Evolutionary conservation across 1,140 invertebrate species (phyloP), one percentile per base, ranked within the genome.

Genomic region (Cydia amplana): DNA sequence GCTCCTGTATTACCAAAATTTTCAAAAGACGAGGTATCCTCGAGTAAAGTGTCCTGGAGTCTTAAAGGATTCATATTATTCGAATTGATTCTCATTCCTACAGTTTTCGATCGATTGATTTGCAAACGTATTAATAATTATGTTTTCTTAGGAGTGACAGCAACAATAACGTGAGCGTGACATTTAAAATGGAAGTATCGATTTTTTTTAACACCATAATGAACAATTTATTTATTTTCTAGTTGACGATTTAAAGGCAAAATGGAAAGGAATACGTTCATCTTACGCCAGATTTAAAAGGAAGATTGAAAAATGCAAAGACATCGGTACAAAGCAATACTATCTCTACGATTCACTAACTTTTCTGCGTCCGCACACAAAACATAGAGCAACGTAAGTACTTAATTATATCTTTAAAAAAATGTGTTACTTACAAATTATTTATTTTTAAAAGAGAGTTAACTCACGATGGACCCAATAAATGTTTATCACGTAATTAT

Each of bases 221-320:
- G 10, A 46, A 46, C 43, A 46, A 12, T 14, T 16, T 3, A 46
- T 16, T 46, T 46, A 18, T 73, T 55, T 83, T 83, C 4, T 79
- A 83, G 83, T 81, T 73, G 82, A 85, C 46, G 83, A 85, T 74
- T 51, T 82, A 43, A 85, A 81, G 67, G 55, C 43, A 5, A 82
- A 81, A 74, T 85, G 83, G 83, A 85, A 82, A 73, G 83, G 83
- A 0, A 80, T 85, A 74, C 63, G 83, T 43, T 83, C 83, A 12
- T 85, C 83, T 4, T 85, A 73, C 40, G 78, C 75, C 23, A 75
- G 83, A 79, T 85, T 81, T 46, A 83, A 82, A 74, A 75, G 77
- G n/a, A 85, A 76, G 76, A 36, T 80, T 10, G n/a, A 32, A 10
- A 73, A 73, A n/a, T 73, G 55, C 4, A 72, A 60, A 20, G 40